phyloP scores from a whole-genome alignment of 2,113 vertebrate genomes.

The Gasterosteus aculeatus region DNA sequence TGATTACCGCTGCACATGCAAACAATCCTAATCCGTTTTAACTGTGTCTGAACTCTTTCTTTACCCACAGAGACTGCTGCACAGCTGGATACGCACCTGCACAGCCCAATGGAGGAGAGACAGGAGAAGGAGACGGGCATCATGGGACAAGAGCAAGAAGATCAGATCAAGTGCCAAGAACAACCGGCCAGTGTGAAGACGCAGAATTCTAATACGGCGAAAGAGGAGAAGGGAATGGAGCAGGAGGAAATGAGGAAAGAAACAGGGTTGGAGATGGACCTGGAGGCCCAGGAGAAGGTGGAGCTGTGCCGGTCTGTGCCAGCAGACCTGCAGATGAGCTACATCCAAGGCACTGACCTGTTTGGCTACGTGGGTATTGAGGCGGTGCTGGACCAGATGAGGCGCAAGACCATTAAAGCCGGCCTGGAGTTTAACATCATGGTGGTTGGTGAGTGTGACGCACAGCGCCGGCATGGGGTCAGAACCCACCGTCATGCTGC shows the following conservation, averaged over 20 bases:
- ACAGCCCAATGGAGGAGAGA: constrained; percentile 74
- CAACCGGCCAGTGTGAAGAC: background rate
- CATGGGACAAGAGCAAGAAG: constrained; percentile 23
- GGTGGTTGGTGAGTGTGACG: constrained; percentile 90
- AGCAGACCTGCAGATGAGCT: constrained; percentile 51
- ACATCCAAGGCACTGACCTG: constrained; percentile 77
- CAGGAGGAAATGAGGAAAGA: constrained; percentile 37
- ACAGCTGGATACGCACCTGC: constrained; percentile 57
- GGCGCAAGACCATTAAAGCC: constrained; percentile 93
- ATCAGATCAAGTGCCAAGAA: constrained; percentile 5
- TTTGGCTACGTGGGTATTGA: constrained; percentile 94
- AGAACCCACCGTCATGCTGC: background rate
- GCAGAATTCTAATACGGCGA: background rate
- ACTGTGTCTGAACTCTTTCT: background rate
- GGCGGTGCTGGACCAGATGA: constrained; percentile 94
- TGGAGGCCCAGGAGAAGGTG: constrained; percentile 48
- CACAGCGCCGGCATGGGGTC: background rate
- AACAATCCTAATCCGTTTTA: background rate
- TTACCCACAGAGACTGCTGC: constrained; percentile 57
- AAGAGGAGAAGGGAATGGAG: constrained; percentile 53
- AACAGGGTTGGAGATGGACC: constrained; percentile 10
- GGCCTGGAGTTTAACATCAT: constrained; percentile 98
- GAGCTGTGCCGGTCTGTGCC: constrained; percentile 43
- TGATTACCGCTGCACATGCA: background rate
- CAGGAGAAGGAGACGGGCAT: constrained; percentile 46